Conservation (phyloP, 1,140 invertebrate genomes). For the Drosophila melanica region DNA sequence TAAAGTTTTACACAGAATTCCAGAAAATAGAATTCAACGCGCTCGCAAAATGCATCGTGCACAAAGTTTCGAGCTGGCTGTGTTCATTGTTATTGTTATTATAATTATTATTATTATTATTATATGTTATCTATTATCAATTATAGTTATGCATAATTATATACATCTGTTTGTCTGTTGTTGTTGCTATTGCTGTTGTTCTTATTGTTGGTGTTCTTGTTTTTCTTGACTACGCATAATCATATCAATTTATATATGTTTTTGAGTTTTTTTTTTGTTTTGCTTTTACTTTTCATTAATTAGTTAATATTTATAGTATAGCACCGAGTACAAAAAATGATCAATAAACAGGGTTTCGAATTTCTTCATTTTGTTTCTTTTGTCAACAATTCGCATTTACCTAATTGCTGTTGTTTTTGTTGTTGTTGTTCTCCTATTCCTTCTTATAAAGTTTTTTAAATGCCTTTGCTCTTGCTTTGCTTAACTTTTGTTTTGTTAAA, state of each 20-base stretch:
- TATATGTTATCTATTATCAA: slow-evolving; percentile 29
- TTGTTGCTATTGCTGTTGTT: slow-evolving; percentile 28
- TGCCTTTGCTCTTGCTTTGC: slow-evolving; percentile 39
- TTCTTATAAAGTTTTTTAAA: slow-evolving; percentile 34
- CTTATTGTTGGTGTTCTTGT: slow-evolving; percentile 31
- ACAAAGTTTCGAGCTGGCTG: slow-evolving; percentile 47
- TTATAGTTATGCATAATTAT: slow-evolving; percentile 49
- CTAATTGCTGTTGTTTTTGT: slow-evolving; percentile 13
- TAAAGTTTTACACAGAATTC: slow-evolving; percentile 50
- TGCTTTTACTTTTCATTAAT: slow-evolving; percentile 60
- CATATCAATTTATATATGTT: slow-evolving; percentile 61
- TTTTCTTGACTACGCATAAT: slow-evolving; percentile 77
- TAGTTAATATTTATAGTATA: slow-evolving; percentile 82
- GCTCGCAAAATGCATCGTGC: slow-evolving; percentile 37
- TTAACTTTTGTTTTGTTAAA: slow-evolving; percentile 52
- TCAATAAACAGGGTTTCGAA: slow-evolving; percentile 79
- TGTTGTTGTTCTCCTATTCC: slow-evolving; percentile 16
- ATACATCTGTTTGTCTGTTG: slow-evolving; percentile 47
- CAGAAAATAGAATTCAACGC: slow-evolving; percentile 35
- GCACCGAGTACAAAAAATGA: slow-evolving; percentile 80
- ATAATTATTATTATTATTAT: slow-evolving; percentile 8
- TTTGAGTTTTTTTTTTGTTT: slow-evolving; percentile 31
- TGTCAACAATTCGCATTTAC: slow-evolving; percentile 7
- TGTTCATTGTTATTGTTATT: slow-evolving; percentile 14
- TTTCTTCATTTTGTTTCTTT: slow-evolving; percentile 36